Evolutionary conservation across 2,888 invertebrate genomes (phyloP), one percentile per base, ranked within the genome.

Genomic region (Oeneis ivallda): DNA sequence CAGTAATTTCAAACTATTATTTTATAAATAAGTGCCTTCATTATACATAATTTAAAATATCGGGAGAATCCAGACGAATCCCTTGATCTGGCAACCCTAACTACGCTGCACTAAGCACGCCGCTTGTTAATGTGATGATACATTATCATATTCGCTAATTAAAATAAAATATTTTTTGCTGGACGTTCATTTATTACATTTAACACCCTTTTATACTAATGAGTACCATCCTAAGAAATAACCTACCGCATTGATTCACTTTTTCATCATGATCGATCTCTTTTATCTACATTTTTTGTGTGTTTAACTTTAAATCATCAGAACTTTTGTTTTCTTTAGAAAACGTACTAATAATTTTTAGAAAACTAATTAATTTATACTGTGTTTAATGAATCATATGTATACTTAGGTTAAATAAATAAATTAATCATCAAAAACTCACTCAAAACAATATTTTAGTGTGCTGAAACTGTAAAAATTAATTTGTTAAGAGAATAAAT

Each of bases 31-130:
- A 26, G 26, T 37, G 7, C 37, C 37, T 37, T n/a, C n/a, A n/a
- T n/a, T n/a, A n/a, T n/a, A n/a, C 37, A 37, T 9, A 7, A 37
- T 37, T 8, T 37, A 37, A 37, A 37, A 37, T 37, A 37, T 37
- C 37, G 4, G 37, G 37, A 6, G 7, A 37, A 37, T 37, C 37
- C 7, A 37, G 7, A 37, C 37, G 37, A 6, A 37, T 37, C 37
- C 37, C 9, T 2, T 6, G 4, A 37, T 37, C 34, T 37, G 34
- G 34, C 34, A 37, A 9, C 37, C 37, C 37, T 37, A 9, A 59
- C 54, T 62, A 70, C 66, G 68, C 68, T 71, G 71, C 71, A 71
- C 66, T 68, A 63, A 64, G 66, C 69, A 65, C 68, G 62, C 62
- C 65, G 13, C 45, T 58, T 45, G 45, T 58, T 26, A 39, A 56